Conservation (phyloP, 2,888 invertebrate genomes). For the Tinea pellionella region DNA sequence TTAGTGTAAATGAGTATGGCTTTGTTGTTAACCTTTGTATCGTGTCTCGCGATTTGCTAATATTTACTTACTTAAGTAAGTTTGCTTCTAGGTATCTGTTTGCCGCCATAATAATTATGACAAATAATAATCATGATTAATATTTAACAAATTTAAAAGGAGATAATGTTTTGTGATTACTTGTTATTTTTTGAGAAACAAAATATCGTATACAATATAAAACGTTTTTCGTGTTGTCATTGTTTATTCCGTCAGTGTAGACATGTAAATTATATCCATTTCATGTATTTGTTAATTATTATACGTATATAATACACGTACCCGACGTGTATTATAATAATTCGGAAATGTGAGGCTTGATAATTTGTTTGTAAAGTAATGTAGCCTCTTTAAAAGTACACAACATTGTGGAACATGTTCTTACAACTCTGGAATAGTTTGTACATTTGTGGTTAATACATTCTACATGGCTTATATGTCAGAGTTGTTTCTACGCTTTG, state of each 20-base stretch:
- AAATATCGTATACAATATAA: too few relatives aligned
- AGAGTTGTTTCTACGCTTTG: constrained; percentile 34
- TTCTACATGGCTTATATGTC: constrained; percentile 18
- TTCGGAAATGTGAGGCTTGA: neutral
- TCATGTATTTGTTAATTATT: neutral
- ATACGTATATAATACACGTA: neutral
- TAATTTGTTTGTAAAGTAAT: neutral
- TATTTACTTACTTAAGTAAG: neutral
- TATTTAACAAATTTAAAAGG: too few relatives aligned
- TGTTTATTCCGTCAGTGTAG: neutral
- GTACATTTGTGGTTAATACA: constrained; percentile 2
- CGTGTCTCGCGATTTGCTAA: constrained; percentile 12
- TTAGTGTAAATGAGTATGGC: constrained; percentile 57
- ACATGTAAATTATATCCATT: neutral
- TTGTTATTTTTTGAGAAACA: too few relatives aligned
- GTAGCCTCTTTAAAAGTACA: neutral
- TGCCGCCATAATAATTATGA: neutral
- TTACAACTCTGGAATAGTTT: neutral
- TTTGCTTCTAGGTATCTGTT: neutral
- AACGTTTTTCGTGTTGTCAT: neutral
- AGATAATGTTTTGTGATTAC: too few relatives aligned
- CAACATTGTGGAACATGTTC: neutral
- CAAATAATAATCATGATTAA: too few relatives aligned
- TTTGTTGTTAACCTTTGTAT: constrained; percentile 49
- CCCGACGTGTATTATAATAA: neutral